Percentiles rank a stretch among this genome's conserved stretches.
These are phyloP conservation scores for Conomelus anceps DNA, from an alignment of 2,888 invertebrate species.

Conservation along the genomic window DNA sequence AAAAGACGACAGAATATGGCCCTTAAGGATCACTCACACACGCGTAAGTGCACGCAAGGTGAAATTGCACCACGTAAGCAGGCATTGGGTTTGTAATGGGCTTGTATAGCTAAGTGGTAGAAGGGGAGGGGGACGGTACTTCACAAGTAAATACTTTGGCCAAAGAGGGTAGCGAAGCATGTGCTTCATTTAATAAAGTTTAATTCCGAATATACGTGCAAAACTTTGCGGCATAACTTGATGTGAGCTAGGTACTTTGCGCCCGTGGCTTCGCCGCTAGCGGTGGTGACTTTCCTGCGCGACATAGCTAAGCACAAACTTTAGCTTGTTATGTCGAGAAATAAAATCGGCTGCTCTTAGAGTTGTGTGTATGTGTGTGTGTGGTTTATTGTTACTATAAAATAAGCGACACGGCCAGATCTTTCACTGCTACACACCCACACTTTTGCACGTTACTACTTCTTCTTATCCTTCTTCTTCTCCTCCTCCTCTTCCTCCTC, in stretches of 20 bases:
- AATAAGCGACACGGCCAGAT: neutral
- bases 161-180: neutral
- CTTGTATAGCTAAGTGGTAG: no score
- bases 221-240: conserved; percentile 8
- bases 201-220: no score
- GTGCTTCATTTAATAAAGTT: neutral
- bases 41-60: neutral
- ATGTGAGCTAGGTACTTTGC: neutral
- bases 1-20: neutral
- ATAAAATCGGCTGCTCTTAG: neutral
- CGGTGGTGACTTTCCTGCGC: neutral
- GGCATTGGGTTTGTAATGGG: neutral
- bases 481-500: no score
- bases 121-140: neutral
- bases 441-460: neutral
- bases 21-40: neutral
- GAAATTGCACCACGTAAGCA: neutral
- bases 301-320: neutral
- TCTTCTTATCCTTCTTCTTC: neutral
- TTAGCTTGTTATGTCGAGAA: neutral
- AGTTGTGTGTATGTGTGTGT: no score
- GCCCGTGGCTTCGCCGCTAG: neutral
- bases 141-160: neutral
- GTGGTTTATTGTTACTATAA: neutral
- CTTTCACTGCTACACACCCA: neutral